A percentile compares a stretch with the other conserved stretches of the same genome.
phyloP scores from a whole-genome alignment of 2,797 vertebrate species.

The Anabas testudineus region DNA sequence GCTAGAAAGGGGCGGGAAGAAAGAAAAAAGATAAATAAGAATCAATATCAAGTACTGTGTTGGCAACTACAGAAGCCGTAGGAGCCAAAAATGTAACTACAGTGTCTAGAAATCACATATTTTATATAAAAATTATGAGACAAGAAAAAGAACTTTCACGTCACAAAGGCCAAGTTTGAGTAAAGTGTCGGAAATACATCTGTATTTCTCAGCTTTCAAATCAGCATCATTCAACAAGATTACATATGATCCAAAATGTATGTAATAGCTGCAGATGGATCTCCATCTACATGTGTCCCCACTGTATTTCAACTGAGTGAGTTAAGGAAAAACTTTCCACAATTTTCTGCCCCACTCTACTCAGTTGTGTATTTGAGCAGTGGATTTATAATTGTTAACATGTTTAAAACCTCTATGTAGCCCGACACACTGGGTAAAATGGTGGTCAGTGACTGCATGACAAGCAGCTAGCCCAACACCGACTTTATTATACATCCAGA shows the following conservation, averaged over 20 bases:
- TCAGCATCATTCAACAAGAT: neutral
- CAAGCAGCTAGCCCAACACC: neutral
- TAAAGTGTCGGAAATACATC: neutral
- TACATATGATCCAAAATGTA: neutral
- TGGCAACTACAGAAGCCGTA: neutral
- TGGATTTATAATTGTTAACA: neutral
- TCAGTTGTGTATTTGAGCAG: neutral
- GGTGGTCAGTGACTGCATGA: neutral
- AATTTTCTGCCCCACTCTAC: neutral
- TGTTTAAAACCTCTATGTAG: too few species aligned
- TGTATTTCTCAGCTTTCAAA: neutral
- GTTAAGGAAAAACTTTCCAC: too few species aligned
- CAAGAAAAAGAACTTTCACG: neutral
- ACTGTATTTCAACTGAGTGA: neutral
- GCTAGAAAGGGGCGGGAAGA: constrained; percentile 80
- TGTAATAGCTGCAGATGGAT: neutral
- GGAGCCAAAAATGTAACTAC: neutral
- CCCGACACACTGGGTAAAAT: neutral
- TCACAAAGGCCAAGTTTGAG: neutral
- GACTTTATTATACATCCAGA: constrained; percentile 24
- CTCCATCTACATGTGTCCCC: neutral
- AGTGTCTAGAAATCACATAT: neutral
- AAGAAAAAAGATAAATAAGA: neutral
- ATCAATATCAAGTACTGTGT: neutral
- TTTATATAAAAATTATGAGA: neutral